Evolutionary conservation across 2,888 invertebrate genomes (phyloP).

Genomic region (Lasioglossum villosulum): DNA sequence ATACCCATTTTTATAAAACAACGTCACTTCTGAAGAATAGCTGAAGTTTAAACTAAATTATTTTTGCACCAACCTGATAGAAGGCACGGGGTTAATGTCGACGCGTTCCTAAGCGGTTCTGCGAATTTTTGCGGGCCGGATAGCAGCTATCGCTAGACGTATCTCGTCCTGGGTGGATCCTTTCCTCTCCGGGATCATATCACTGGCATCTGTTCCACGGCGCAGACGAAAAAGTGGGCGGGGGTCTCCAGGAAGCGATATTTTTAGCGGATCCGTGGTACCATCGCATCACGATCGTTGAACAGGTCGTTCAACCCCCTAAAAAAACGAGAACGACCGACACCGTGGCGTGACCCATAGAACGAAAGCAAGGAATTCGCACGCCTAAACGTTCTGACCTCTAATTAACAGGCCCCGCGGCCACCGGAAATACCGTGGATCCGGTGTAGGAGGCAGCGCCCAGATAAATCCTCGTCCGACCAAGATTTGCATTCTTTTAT

Average conservation of each 20-base stretch:
- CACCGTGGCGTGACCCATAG: constrained; percentile 6
- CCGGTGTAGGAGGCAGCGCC: constrained; percentile 62
- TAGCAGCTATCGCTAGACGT: constrained; percentile 41
- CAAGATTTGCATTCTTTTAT: constrained; percentile 73
- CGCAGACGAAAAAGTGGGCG: constrained; percentile 47
- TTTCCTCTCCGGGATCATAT: constrained; percentile 35
- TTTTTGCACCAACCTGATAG: neutral
- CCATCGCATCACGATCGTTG: constrained; percentile 55
- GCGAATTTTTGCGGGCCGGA: constrained; percentile 42
- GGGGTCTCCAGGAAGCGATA: constrained; percentile 65
- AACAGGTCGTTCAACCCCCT: constrained; percentile 41
- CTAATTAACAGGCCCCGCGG: constrained; percentile 71
- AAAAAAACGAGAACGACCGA: constrained; percentile 8
- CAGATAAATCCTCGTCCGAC: constrained; percentile 56
- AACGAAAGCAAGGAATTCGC: constrained; percentile 50
- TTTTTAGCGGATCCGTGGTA: constrained; percentile 52
- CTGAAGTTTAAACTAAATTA: neutral
- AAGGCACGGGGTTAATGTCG: neutral
- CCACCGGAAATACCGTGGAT: constrained; percentile 68
- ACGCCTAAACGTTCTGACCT: constrained; percentile 56
- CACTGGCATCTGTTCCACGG: constrained; percentile 47
- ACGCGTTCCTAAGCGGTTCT: neutral
- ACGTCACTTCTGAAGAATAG: neutral
- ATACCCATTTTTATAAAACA: too few species aligned
- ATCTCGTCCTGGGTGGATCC: constrained; percentile 58